Base-by-base conservation (phyloP, 37 sponge, comb jelly and placozoan species). In the Aplysina aerophoba region DNA sequence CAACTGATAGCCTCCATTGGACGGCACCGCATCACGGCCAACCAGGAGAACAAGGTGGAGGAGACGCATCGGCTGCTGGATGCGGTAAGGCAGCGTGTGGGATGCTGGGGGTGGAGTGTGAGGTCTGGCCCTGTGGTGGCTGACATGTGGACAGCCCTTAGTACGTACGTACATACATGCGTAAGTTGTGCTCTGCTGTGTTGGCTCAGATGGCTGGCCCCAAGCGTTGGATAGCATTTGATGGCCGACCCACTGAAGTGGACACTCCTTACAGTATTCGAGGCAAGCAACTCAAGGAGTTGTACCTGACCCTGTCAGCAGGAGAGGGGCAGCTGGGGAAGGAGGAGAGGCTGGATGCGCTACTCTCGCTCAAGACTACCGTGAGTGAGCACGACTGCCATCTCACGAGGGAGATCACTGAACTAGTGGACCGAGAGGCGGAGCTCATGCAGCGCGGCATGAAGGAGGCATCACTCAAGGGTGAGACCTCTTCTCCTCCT, bases 1-100 rank as follows among this genome's bases (percentile, higher is more conserved):
- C 81, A 94, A 55, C 93, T 96, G 39, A 96, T 98, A n/a, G 97
- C 97, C 31, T 94, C 95, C 65, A 92, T 96, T 44, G 91, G 94
- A 0, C 78, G 85, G 65, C 99, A 98, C 85, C 88, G 90, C 64
- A 80, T 89, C 0, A 40, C 74, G 5, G 99, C 99, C 12, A 87
- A 89, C 25, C 24, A 85, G 25, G 85, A 94, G 56, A 90, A 85
- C 41, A 84, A 82, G 57, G 83, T 86, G 30, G 53, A 30, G 13
- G 62, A 36, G 2, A 90, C 68, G 28, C 34, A 65, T 5, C 72
- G 38, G 61, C 95, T 97, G 74, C 88, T 97, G 16, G 91, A 97
- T 35, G 53, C 74, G 27, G 95, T 90, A 82, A 92, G 90, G 4
- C 4, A 6, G n/a, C 6, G 28, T 5, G 36, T 5, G 36, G 20